Base-by-base conservation (phyloP, 2,113 vertebrate genomes). In the Calidris pugnax region DNA sequence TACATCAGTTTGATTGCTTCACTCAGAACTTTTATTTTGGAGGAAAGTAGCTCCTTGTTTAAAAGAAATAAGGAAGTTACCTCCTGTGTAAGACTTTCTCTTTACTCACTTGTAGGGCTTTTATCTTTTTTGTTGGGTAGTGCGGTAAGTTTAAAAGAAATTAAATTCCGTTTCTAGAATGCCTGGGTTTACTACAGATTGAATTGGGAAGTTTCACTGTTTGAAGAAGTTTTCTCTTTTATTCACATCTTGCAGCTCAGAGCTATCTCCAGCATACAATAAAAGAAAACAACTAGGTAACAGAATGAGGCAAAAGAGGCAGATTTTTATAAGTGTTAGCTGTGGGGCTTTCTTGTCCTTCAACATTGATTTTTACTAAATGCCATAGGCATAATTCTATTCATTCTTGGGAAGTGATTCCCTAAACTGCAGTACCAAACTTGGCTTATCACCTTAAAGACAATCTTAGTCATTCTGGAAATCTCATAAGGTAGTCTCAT, bases 331-430 rank as follows among this genome's bases (percentile, higher is more conserved):
- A 94, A 91, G 37, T 76, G 79, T 91, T 96, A 85, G 56, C 83
- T 96, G 45, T 87, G 93, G 80, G 85, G 66, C 64, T 95, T 89
- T 66, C 43, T 83, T 94, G 85, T 97, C 77, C 85, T 97, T 97
- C 92, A 83, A 82, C 94, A 96, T 55, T 95, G 87, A 97, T 96
- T 98, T 95, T 85, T 68, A 48, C 92, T 86, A 84, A 83, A 95
- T 95, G 73, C 93, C 71, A 92, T 23, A 26, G 66, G 91, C 85
- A 24, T 84, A 92, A 87, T 95, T 95, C 94, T 96, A 45, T 95
- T 91, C 91, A 55, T 93, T 88, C 89, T 41, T 93, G 88, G 72
- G 88, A 95, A 96, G 57, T 67, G 66, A 95, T 94, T 95, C 89
- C 89, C 95, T 94, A 85, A 96, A 92, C 95, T 76, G 79, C 76